phyloP scores from a whole-genome alignment of 2,113 vertebrate species.

The Gasterosteus nipponicus region DNA sequence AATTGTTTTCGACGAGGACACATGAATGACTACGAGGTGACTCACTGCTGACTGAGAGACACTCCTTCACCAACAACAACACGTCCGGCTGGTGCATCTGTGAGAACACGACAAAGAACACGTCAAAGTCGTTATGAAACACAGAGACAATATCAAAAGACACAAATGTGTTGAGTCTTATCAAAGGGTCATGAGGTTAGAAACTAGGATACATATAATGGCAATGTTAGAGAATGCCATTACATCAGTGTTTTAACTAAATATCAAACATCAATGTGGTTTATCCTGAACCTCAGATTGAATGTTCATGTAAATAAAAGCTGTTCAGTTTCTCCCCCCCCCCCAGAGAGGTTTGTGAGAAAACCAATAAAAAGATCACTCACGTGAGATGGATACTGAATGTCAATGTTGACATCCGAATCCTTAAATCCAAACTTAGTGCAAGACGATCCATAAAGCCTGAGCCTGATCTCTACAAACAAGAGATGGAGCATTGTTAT shows the following conservation, averaged over 20 bases:
- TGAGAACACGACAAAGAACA: conserved; percentile 70
- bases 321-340: not conserved
- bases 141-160: conserved; percentile 46
- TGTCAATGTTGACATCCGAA: conserved; percentile 94
- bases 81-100: conserved; percentile 97
- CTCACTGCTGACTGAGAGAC: conserved; percentile 90
- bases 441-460: conserved; percentile 94
- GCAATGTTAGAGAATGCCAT: not conserved
- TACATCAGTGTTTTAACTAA: not conserved
- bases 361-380: conserved; percentile 69
- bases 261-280: not conserved
- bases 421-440: conserved; percentile 93
- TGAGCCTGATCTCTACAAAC: conserved; percentile 88
- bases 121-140: conserved; percentile 66
- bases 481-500: conserved; percentile 1
- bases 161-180: conserved; percentile 11
- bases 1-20: not conserved
- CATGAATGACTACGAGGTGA: conserved; percentile 39
- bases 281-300: not conserved
- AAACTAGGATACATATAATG: not conserved
- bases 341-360: not conserved
- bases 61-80: conserved; percentile 91
- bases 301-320: not conserved
- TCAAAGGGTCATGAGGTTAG: not conserved
- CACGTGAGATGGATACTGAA: conserved; percentile 90